phyloP scores from a whole-genome alignment of 2,888 invertebrate genomes.

The Erpobdella octoculata region DNA sequence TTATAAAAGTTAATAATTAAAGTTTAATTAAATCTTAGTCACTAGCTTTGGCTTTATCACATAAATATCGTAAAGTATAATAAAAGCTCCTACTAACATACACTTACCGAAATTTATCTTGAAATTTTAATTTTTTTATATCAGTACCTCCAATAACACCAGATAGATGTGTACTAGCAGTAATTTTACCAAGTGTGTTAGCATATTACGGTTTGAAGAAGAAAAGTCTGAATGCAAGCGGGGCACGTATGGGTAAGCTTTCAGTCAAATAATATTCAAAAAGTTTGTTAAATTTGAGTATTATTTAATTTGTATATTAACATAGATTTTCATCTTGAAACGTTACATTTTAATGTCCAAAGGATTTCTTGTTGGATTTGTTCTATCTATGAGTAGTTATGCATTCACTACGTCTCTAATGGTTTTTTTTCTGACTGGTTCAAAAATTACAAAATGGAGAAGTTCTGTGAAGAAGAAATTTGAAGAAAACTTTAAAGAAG shows the following conservation, averaged over 20 bases:
- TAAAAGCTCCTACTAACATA: too few relatives aligned
- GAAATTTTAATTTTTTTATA: too few relatives aligned
- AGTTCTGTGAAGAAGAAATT: conserved; percentile 57
- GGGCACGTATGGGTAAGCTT: conserved; percentile 60
- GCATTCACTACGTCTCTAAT: conserved; percentile 67
- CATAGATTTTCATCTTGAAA: background rate
- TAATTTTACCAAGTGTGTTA: conserved; percentile 62
- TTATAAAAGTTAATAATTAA: too few relatives aligned
- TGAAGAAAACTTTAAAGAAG: conserved; percentile 73
- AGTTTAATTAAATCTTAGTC: too few relatives aligned
- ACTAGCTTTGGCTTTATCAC: too few relatives aligned
- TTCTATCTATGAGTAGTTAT: conserved; percentile 69
- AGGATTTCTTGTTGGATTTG: conserved; percentile 68
- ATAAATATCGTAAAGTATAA: too few relatives aligned
- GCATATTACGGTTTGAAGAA: conserved; percentile 63
- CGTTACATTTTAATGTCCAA: background rate
- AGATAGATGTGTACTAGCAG: conserved; percentile 62
- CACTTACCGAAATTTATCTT: too few relatives aligned
- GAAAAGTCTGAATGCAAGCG: conserved; percentile 64
- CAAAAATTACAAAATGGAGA: conserved; percentile 72
- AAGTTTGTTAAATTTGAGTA: background rate
- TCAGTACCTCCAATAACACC: too few relatives aligned
- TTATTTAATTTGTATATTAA: background rate
- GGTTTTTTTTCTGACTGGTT: conserved; percentile 71
- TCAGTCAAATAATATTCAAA: background rate